A percentile compares a stretch with the other conserved stretches of the same genome.
Evolutionary conservation across 2,888 invertebrate genomes (phyloP).

Genomic region (Pocota personata): DNA sequence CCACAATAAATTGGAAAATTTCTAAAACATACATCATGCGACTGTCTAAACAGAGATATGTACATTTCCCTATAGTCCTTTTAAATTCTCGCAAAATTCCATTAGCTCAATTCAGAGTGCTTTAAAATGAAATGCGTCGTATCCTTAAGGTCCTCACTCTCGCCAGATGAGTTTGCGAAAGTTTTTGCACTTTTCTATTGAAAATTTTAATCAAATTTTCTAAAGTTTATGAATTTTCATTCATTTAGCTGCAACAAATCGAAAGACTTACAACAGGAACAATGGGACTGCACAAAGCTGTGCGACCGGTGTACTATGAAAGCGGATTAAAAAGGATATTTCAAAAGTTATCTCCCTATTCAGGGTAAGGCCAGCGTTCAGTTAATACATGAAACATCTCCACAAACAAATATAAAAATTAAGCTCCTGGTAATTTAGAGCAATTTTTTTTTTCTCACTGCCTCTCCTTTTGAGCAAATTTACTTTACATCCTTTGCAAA

Average conservation of each 20-base stretch:
- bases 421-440: constrained; percentile 35
- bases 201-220: constrained; percentile 50
- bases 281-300: neutral
- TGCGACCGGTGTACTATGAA: neutral
- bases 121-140: neutral
- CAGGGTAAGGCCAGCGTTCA: neutral
- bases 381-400: constrained; percentile 9
- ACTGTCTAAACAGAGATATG: neutral
- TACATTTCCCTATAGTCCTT: neutral
- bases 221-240: constrained; percentile 50
- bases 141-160: constrained; percentile 10
- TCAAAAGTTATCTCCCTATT: constrained; percentile 34
- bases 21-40: neutral
- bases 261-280: constrained; percentile 7
- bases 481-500: constrained; percentile 28
- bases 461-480: constrained; percentile 3
- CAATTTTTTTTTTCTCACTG: neutral
- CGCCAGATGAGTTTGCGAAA: constrained; percentile 33
- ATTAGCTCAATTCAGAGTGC: neutral
- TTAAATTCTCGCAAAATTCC: neutral
- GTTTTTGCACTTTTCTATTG: constrained; percentile 19
- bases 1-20: neutral
- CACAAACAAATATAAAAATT: constrained; percentile 29
- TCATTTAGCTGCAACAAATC: constrained; percentile 46
- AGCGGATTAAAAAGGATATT: constrained; percentile 47